Conservation (phyloP, 2,797 vertebrate species). For the Petrocephalus sullivani region DNA sequence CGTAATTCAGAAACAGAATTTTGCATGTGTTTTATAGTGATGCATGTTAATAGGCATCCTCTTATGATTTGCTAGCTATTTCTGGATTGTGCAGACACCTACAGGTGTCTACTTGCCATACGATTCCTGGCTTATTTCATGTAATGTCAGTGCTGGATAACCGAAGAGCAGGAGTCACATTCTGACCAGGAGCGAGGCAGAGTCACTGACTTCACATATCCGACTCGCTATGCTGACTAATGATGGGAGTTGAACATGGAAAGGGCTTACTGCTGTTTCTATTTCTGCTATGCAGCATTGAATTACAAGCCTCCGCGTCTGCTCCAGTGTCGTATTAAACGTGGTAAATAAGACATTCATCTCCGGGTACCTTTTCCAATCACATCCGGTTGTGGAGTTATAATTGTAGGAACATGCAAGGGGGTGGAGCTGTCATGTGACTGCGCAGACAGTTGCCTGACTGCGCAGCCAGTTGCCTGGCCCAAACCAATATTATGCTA, state of each 20-base stretch:
- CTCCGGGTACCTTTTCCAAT: background rate
- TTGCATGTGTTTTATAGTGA: background rate
- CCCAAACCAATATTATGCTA: conserved; percentile 13
- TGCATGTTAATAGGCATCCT: background rate
- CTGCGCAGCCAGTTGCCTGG: background rate
- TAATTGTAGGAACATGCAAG: background rate
- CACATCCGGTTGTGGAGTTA: background rate
- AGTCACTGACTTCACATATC: background rate
- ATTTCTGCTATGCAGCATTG: background rate
- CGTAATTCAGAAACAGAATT: background rate
- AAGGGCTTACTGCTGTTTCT: background rate
- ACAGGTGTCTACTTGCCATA: background rate
- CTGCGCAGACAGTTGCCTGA: background rate
- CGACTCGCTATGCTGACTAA: background rate
- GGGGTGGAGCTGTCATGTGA: background rate
- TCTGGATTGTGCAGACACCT: background rate
- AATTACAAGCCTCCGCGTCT: background rate
- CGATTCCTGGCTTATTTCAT: background rate
- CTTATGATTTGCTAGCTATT: background rate
- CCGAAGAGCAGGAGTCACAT: background rate
- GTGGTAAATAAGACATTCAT: conserved; percentile 3
- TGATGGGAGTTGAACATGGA: background rate
- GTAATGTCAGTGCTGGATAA: background rate
- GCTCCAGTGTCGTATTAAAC: background rate
- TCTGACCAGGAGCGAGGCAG: background rate